Evolutionary conservation across 1,140 invertebrate genomes (phyloP).

Genomic region (Anoplophora glabripennis): DNA sequence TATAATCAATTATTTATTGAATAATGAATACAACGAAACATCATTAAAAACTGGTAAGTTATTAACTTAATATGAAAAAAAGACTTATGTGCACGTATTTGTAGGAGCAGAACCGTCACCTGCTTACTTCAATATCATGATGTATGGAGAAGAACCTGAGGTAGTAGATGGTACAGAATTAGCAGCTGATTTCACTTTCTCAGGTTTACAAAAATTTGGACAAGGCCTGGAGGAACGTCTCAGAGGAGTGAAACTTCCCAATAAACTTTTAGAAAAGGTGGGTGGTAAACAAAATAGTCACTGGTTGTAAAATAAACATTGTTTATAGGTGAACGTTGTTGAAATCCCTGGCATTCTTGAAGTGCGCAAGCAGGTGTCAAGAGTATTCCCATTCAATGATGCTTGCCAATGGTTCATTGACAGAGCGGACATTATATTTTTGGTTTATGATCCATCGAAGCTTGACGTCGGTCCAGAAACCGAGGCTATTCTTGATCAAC

Average conservation of each 20-base stretch:
- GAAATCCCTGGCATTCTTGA: slow-evolving; percentile 95
- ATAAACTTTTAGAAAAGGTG: slow-evolving; percentile 86
- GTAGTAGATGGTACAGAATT: slow-evolving; percentile 87
- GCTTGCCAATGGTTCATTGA: slow-evolving; percentile 97
- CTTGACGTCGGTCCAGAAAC: slow-evolving; percentile 92
- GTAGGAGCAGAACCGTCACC: slow-evolving; percentile 89
- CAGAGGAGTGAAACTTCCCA: slow-evolving; percentile 76
- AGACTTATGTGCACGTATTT: slow-evolving; percentile 17
- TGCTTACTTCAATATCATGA: slow-evolving; percentile 90
- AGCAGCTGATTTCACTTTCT: slow-evolving; percentile 90
- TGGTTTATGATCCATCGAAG: slow-evolving; percentile 93
- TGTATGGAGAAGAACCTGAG: slow-evolving; percentile 81
- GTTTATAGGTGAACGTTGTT: slow-evolving; percentile 83
- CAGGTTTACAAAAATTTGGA: slow-evolving; percentile 91
- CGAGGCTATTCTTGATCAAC: slow-evolving; percentile 87
- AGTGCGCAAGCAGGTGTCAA: slow-evolving; percentile 88
- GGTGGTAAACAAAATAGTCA: slow-evolving; percentile 17
- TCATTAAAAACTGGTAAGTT: slow-evolving; percentile 78
- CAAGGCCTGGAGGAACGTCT: slow-evolving; percentile 88
- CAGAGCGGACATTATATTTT: slow-evolving; percentile 89
- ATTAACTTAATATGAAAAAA: neutral
- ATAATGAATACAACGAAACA: slow-evolving; percentile 78
- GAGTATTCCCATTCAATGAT: slow-evolving; percentile 92
- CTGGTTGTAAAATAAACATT: slow-evolving; percentile 7
- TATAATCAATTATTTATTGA: slow-evolving; percentile 89